Evolutionary conservation across 2,797 vertebrate species (phyloP).

Genomic region (Taeniopygia guttata): DNA sequence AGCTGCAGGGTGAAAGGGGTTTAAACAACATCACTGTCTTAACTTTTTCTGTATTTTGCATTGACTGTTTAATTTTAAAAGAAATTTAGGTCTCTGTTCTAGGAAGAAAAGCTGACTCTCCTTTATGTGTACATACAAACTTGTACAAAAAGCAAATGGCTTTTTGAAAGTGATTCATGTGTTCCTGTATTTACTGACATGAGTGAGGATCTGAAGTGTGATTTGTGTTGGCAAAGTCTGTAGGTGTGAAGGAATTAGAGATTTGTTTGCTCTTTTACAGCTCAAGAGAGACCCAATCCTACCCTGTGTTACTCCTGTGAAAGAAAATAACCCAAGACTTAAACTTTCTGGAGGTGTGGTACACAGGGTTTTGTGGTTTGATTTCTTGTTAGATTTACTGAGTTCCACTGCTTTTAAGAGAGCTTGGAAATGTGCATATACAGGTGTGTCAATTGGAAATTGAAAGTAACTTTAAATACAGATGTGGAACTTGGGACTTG

Average conservation of each 20-base stretch:
- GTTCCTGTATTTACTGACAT: not conserved
- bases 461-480: not conserved
- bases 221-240: not conserved
- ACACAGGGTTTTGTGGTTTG: not conserved
- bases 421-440: fast-evolving
- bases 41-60: not conserved
- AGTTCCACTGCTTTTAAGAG: not conserved
- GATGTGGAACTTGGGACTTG: not conserved
- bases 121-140: not conserved
- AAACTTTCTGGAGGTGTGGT: not conserved
- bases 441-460: not conserved
- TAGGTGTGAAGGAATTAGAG: not conserved
- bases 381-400: not conserved
- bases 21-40: not conserved
- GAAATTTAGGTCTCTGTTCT: not conserved
- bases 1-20: not conserved
- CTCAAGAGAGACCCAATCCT: not conserved
- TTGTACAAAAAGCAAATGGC: not conserved
- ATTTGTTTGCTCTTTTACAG: not conserved
- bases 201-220: not conserved
- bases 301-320: not conserved
- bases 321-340: not conserved
- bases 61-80: not conserved
- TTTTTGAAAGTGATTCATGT: not conserved
- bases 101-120: not conserved